These are phyloP conservation scores for Sesamia inferens DNA, from an alignment of 2,888 invertebrate species.

Conservation along the genomic window DNA sequence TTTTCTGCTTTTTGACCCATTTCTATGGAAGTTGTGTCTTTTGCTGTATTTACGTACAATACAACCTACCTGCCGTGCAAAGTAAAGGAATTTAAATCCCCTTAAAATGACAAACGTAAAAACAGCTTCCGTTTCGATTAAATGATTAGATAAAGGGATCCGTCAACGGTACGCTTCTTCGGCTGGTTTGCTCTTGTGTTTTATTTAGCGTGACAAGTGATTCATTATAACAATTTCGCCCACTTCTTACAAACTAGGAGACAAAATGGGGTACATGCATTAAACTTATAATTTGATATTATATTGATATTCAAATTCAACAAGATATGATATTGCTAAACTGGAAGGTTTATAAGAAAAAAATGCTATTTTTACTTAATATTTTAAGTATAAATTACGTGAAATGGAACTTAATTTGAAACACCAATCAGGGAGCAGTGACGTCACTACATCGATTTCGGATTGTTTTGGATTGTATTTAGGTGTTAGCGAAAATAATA, in stretches of 20 bases:
- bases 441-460: too few relatives aligned
- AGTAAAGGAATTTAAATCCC: conserved; percentile 1
- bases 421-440: too few relatives aligned
- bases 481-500: too few relatives aligned
- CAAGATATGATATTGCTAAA: too few relatives aligned
- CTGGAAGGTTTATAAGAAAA: too few relatives aligned
- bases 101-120: conserved; percentile 37
- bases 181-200: conserved; percentile 17
- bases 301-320: too few relatives aligned
- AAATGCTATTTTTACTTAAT: too few relatives aligned
- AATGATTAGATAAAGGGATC: conserved; percentile 53
- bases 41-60: background rate
- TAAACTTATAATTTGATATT: too few relatives aligned
- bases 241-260: conserved; percentile 13
- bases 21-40: background rate
- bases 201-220: conserved; percentile 48
- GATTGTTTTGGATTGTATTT: too few relatives aligned
- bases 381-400: too few relatives aligned
- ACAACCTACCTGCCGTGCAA: conserved; percentile 8
- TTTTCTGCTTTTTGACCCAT: conserved; percentile 10
- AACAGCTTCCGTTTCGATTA: conserved; percentile 55
- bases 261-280: too few relatives aligned
- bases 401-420: too few relatives aligned
- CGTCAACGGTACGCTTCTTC: conserved; percentile 33
- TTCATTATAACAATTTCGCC: conserved; percentile 28